phyloP scores from a whole-genome alignment of 2,888 invertebrate species.

The Shargacucullia verbasci region DNA sequence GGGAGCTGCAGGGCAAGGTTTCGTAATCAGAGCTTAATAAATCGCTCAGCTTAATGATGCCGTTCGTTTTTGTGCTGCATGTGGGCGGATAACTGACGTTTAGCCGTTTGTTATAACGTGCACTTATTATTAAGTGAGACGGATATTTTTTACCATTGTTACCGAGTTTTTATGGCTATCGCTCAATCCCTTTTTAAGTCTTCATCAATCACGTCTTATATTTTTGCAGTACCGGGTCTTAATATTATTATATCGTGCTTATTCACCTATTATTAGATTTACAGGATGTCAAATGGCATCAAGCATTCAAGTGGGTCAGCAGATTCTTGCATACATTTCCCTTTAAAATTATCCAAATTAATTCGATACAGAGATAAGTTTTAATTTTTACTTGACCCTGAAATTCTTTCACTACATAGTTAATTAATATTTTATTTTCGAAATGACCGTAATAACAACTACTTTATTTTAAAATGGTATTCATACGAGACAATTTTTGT shows the following conservation, averaged over 20 bases:
- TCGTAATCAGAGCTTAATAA: slow-evolving; percentile 35
- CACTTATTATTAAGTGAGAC: slow-evolving; percentile 17
- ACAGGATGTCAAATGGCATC: too few relatives aligned
- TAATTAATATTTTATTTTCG: too few relatives aligned
- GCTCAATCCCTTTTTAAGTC: slow-evolving; percentile 9
- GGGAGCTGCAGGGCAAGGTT: slow-evolving; percentile 58
- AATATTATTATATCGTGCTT: slow-evolving; percentile 1
- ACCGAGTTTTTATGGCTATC: slow-evolving; percentile 2
- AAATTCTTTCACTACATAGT: too few relatives aligned
- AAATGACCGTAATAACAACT: too few relatives aligned
- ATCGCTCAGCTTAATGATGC: slow-evolving; percentile 24
- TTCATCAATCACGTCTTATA: background rate
- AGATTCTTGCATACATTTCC: too few relatives aligned
- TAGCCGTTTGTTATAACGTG: slow-evolving; percentile 7
- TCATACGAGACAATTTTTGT: too few relatives aligned
- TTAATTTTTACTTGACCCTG: too few relatives aligned
- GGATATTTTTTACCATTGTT: slow-evolving; percentile 14
- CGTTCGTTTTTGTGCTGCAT: slow-evolving; percentile 7
- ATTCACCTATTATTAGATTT: background rate
- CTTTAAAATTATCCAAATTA: too few relatives aligned
- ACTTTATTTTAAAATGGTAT: too few relatives aligned
- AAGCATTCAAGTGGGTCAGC: too few relatives aligned
- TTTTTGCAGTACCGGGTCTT: slow-evolving; percentile 6
- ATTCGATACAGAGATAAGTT: too few relatives aligned
- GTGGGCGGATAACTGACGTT: slow-evolving; percentile 42